These are phyloP conservation scores for Spea hammondii DNA, from an alignment of 2,797 vertebrate species.

Conservation along the genomic window DNA sequence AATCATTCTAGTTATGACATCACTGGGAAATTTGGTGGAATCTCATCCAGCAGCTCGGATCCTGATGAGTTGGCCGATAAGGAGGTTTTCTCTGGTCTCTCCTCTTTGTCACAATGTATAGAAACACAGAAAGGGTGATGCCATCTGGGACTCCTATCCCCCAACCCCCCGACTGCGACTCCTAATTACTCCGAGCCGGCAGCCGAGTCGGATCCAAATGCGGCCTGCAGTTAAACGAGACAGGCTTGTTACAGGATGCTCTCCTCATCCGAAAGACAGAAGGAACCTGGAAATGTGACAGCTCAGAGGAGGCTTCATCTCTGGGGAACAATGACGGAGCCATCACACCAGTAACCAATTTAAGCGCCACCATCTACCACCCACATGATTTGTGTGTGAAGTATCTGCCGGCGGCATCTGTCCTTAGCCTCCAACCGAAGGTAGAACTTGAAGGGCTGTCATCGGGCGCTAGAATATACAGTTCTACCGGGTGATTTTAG, in stretches of 20 bases:
- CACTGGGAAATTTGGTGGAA: no score
- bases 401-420: conserved; percentile 1
- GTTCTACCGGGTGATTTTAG: background rate
- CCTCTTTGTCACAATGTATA: no score
- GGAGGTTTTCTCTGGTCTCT: no score
- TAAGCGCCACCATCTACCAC: background rate
- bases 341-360: background rate
- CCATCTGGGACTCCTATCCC: no score
- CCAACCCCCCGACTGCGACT: background rate
- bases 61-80: no score
- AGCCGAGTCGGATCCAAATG: background rate
- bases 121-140: no score
- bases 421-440: background rate
- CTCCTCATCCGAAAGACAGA: background rate
- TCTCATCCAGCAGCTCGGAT: no score
- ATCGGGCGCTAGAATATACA: conserved; percentile 4
- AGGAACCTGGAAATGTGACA: conserved; percentile 15
- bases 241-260: background rate
- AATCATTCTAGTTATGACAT: no score
- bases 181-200: background rate
- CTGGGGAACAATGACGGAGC: conserved; percentile 14
- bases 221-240: background rate
- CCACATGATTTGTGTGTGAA: background rate
- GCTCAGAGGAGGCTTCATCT: background rate
- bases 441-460: conserved; percentile 1